A percentile compares a stretch with the other conserved stretches of the same genome.
Conservation (phyloP, 1,140 invertebrate species). For the Hermetia illucens region DNA sequence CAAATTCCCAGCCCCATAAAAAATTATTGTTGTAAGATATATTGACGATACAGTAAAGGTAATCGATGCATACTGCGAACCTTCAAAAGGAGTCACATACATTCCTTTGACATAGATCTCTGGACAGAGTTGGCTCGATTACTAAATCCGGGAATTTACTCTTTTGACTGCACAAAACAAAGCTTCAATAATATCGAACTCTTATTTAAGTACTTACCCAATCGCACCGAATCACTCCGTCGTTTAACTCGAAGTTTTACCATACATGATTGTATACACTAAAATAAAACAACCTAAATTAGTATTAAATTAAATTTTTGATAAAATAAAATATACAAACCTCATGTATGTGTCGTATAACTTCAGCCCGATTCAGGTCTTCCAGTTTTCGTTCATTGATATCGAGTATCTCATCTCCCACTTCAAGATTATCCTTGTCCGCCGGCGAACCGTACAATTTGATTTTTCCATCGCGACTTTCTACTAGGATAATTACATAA, state of each 20-base stretch:
- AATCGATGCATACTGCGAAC: no score
- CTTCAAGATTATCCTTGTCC: slow-evolving; percentile 81
- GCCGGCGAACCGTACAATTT: slow-evolving; percentile 94
- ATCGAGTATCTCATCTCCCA: slow-evolving; percentile 91
- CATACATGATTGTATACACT: slow-evolving; percentile 89
- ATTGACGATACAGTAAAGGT: no score
- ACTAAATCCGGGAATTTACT: no score
- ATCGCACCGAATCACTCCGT: slow-evolving; percentile 64
- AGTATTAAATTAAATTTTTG: slow-evolving; percentile 3
- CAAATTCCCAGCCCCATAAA: no score
- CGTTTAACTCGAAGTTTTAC: slow-evolving; percentile 85
- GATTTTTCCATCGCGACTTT: slow-evolving; percentile 85
- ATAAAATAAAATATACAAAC: slow-evolving; percentile 20
- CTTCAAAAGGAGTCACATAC: no score
- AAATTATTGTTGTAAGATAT: no score
- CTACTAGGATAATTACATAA: slow-evolving; percentile 90
- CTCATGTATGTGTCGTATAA: slow-evolving; percentile 88
- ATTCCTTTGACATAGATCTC: no score
- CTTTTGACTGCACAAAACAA: no score
- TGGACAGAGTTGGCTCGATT: no score
- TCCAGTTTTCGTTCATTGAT: slow-evolving; percentile 84
- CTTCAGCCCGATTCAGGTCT: slow-evolving; percentile 74
- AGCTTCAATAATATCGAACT: no score
- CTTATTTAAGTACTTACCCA: slow-evolving; percentile 68
- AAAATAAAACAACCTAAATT: slow-evolving; percentile 4